Percentiles rank a stretch among this genome's conserved stretches.
phyloP scores from a whole-genome alignment of 1,140 invertebrate genomes.

The Bombus fervidus region DNA sequence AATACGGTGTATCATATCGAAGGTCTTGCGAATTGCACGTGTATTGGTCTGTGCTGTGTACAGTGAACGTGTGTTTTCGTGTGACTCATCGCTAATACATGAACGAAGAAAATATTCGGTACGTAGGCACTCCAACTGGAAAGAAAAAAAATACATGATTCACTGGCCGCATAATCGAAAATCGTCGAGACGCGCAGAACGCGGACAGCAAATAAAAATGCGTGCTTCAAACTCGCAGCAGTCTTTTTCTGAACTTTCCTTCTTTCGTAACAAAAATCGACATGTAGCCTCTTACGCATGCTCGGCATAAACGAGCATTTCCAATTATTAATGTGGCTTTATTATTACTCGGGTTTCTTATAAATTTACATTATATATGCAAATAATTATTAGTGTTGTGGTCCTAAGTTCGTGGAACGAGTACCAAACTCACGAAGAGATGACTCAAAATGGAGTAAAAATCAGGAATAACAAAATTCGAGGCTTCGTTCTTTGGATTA shows the following conservation, averaged over 20 bases:
- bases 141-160: constrained; percentile 37
- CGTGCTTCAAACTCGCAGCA: background rate
- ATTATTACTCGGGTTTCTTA: too few relatives aligned
- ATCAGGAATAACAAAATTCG: too few relatives aligned
- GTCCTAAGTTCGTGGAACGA: too few relatives aligned
- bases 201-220: constrained; percentile 38
- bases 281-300: background rate
- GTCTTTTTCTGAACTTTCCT: background rate
- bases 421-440: too few relatives aligned
- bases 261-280: background rate
- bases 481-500: too few relatives aligned
- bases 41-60: background rate
- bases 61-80: constrained; percentile 11
- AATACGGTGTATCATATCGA: constrained; percentile 15
- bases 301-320: background rate
- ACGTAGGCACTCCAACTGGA: constrained; percentile 30
- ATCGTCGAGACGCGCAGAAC: constrained; percentile 26
- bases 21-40: constrained; percentile 38
- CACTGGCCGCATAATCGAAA: constrained; percentile 42
- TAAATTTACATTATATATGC: too few relatives aligned
- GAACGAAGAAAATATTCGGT: constrained; percentile 44
- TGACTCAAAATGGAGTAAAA: too few relatives aligned
- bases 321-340: background rate
- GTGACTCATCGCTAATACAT: constrained; percentile 19
- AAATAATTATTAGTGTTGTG: too few relatives aligned